phyloP scores from a whole-genome alignment of 2,113 vertebrate species.

The Thermophis baileyi region DNA sequence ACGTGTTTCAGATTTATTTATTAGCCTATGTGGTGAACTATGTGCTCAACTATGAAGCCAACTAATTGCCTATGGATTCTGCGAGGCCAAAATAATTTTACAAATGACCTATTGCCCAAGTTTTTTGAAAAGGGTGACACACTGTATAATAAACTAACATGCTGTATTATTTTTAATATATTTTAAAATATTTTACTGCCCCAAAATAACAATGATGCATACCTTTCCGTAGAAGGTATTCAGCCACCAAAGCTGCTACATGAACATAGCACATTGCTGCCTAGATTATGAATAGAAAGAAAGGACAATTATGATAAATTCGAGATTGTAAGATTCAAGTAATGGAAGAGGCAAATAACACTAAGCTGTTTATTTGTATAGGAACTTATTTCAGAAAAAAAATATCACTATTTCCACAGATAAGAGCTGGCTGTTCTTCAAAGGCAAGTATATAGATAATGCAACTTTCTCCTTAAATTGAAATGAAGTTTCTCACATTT shows the following conservation, averaged over 20 bases:
- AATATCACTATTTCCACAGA: neutral
- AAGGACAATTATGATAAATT: neutral
- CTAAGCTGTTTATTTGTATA: neutral
- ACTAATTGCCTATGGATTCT: neutral
- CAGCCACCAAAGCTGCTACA: conserved; percentile 90
- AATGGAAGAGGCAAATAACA: neutral
- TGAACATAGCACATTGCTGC: conserved; percentile 96
- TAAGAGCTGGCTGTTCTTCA: neutral
- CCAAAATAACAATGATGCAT: conserved; percentile 1
- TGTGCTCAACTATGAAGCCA: neutral
- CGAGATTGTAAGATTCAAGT: neutral
- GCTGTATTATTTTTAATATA: neutral
- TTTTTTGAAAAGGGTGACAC: neutral
- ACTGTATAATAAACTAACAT: neutral
- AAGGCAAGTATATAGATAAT: neutral
- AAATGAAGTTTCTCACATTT: neutral
- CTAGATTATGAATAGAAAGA: conserved; percentile 66
- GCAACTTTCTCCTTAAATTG: neutral
- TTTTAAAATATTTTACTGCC: neutral
- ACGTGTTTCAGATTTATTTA: neutral
- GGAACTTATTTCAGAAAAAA: neutral
- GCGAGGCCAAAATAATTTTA: neutral
- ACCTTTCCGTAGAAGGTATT: conserved; percentile 95
- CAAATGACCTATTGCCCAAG: neutral
- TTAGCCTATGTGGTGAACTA: neutral